Evolutionary conservation across 2,113 vertebrate genomes (phyloP).

Genomic region (Nothocercus julius): DNA sequence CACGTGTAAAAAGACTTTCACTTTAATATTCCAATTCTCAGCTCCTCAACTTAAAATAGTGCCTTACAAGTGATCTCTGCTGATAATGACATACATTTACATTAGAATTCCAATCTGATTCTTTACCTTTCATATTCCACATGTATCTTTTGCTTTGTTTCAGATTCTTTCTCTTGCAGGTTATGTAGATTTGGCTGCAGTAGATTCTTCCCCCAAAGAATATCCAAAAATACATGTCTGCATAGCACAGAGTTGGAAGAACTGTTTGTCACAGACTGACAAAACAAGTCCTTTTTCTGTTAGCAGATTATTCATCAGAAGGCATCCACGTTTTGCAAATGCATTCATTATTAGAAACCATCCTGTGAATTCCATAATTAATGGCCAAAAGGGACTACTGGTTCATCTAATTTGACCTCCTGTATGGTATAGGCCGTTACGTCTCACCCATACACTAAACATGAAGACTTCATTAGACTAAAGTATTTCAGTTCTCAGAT

Average conservation of each 20-base stretch:
- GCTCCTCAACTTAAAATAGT: slow-evolving; percentile 63
- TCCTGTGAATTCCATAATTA: not conserved
- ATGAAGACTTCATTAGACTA: slow-evolving; percentile 14
- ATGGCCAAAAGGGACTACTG: not conserved
- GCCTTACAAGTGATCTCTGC: slow-evolving; percentile 42
- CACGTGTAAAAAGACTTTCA: slow-evolving; percentile 45
- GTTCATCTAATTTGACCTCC: not conserved
- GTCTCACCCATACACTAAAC: not conserved
- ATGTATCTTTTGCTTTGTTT: slow-evolving; percentile 53
- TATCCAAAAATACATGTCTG: slow-evolving; percentile 57
- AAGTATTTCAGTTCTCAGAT: slow-evolving; percentile 8
- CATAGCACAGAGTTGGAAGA: slow-evolving; percentile 46
- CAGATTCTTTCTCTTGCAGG: slow-evolving; percentile 12
- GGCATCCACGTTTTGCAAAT: slow-evolving; percentile 1
- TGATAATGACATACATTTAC: slow-evolving; percentile 55
- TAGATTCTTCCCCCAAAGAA: slow-evolving; percentile 50
- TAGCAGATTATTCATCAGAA: slow-evolving; percentile 27
- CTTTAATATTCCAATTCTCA: slow-evolving; percentile 59
- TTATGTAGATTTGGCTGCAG: slow-evolving; percentile 58
- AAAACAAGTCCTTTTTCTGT: slow-evolving; percentile 46
- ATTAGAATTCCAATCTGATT: slow-evolving; percentile 56
- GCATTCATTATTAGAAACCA: slow-evolving; percentile 25
- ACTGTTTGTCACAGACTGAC: slow-evolving; percentile 47
- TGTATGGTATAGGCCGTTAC: not conserved
- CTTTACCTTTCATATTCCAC: slow-evolving; percentile 51